Evolutionary conservation across 2,113 vertebrate genomes (phyloP).

Genomic region (Perognathus longimembris): DNA sequence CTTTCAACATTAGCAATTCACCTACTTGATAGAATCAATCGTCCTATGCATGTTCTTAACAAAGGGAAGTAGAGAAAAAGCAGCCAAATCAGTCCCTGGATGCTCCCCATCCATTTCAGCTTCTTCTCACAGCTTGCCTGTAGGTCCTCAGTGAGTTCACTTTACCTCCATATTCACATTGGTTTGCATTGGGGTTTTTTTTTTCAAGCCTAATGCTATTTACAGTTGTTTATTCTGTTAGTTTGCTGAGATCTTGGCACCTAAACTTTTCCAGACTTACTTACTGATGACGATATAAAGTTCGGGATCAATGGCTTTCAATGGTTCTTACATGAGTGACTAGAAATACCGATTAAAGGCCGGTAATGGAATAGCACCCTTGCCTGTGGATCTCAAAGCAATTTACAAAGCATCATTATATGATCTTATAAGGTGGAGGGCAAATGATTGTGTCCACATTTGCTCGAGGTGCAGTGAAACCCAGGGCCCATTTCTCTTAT

Average conservation of each 20-base stretch:
- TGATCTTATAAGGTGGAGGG: conserved; percentile 68
- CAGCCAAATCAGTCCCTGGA: not conserved
- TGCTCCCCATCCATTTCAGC: not conserved
- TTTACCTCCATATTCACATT: not conserved
- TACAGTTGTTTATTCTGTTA: conserved; percentile 21
- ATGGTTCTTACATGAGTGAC: conserved; percentile 70
- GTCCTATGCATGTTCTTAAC: not conserved
- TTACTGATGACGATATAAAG: conserved; percentile 66
- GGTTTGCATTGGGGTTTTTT: not conserved
- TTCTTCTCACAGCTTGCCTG: not conserved
- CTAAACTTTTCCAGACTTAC: conserved; percentile 62
- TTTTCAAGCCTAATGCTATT: not conserved
- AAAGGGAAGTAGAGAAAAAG: not conserved
- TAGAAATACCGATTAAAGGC: conserved; percentile 64
- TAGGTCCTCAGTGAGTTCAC: not conserved
- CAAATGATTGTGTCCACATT: conserved; percentile 66
- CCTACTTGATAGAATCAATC: conserved; percentile 9
- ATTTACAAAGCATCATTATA: conserved; percentile 73
- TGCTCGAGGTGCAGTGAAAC: conserved; percentile 44
- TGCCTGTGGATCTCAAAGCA: conserved; percentile 73
- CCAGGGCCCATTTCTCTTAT: conserved; percentile 62
- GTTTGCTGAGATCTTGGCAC: conserved; percentile 59
- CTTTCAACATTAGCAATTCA: conserved; percentile 15
- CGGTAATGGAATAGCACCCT: conserved; percentile 54
- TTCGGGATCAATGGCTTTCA: conserved; percentile 77